A percentile compares a stretch with the other conserved stretches of the same genome.
Conservation (phyloP, 30 jellyfish, hydroid and myxozoan species). For the Chrysaora quinquecirrha region DNA sequence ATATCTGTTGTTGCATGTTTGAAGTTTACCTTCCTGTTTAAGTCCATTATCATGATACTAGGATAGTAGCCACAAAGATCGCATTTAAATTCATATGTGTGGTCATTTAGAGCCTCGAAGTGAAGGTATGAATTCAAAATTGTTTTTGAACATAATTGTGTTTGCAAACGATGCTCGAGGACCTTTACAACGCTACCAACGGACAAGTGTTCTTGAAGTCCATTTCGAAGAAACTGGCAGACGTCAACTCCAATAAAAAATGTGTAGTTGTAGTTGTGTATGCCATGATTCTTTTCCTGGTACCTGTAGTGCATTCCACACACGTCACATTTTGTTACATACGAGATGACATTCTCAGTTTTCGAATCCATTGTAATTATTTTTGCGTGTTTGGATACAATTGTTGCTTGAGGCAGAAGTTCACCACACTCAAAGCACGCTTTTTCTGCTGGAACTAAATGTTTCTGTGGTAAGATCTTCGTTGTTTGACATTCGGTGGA, state of each 20-base stretch:
- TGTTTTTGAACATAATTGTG: not conserved
- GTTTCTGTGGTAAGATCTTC: not conserved
- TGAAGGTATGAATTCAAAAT: constrained; percentile 15
- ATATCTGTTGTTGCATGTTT: not conserved
- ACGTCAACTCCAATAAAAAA: constrained; percentile 21
- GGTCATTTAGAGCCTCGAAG: constrained; percentile 23
- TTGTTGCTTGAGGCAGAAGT: not conserved
- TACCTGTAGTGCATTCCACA: constrained; percentile 18
- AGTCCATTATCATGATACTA: constrained; percentile 31
- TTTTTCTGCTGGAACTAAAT: constrained; percentile 22
- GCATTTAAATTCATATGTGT: constrained; percentile 24
- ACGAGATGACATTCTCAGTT: too few species aligned
- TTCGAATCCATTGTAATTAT: not conserved
- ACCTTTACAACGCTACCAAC: not conserved
- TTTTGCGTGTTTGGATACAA: not conserved
- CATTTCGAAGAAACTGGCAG: constrained; percentile 15
- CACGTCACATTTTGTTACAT: not conserved
- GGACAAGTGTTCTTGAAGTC: constrained; percentile 6
- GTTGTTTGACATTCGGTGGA: constrained; percentile 1
- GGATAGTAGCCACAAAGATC: constrained; percentile 21
- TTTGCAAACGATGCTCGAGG: not conserved
- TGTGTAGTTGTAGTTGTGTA: constrained; percentile 43
- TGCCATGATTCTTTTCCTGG: constrained; percentile 35
- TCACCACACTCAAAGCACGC: constrained; percentile 17
- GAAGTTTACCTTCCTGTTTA: constrained; percentile 33